Evolutionary conservation across 1,140 invertebrate genomes (phyloP).

Genomic region (Bombus impatiens): DNA sequence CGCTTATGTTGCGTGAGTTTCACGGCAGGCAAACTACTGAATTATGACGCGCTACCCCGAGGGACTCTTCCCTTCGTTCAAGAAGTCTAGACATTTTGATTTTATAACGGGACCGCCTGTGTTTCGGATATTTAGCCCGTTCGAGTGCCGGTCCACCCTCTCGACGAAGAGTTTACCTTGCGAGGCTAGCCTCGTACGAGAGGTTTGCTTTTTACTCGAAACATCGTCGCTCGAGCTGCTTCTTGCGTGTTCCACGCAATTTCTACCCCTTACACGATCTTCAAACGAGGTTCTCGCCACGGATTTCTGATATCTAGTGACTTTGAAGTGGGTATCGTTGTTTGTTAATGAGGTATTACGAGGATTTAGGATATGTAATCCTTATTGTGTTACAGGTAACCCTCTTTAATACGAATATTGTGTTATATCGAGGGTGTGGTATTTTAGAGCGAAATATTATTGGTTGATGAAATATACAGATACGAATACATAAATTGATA

Average conservation of each 20-base stretch:
- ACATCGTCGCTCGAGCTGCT: background rate
- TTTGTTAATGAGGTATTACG: background rate
- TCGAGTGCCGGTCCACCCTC: constrained; percentile 1
- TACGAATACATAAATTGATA: background rate
- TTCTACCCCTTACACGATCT: background rate
- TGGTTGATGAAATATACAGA: background rate
- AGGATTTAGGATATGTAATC: background rate
- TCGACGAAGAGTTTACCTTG: background rate
- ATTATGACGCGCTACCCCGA: constrained; percentile 37
- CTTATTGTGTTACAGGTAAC: background rate
- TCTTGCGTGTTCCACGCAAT: background rate
- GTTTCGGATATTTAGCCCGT: constrained; percentile 29
- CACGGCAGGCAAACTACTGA: constrained; percentile 16
- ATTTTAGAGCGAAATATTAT: background rate
- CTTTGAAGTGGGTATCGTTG: background rate
- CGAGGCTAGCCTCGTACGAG: background rate
- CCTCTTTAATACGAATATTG: no score
- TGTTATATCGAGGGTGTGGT: background rate
- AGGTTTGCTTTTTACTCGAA: constrained; percentile 19
- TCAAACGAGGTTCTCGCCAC: background rate
- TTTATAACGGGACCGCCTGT: constrained; percentile 9
- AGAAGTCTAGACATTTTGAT: constrained; percentile 47
- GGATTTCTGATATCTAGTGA: background rate
- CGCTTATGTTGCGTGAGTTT: constrained; percentile 9
- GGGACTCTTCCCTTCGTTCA: constrained; percentile 33